phyloP scores from a whole-genome alignment of 2,888 invertebrate species.

The Gastracanthus pulcherrimus region DNA sequence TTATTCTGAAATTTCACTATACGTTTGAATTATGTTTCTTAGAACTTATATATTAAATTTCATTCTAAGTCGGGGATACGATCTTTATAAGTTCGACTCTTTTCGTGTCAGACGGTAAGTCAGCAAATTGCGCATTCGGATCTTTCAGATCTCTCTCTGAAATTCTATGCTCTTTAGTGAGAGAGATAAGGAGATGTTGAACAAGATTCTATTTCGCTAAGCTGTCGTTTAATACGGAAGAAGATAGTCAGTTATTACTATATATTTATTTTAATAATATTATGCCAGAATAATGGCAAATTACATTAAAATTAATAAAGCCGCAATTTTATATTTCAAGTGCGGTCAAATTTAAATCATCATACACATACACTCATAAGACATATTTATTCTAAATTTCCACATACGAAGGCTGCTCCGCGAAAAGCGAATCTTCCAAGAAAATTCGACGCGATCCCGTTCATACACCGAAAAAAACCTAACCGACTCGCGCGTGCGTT shows the following conservation, averaged over 20 bases:
- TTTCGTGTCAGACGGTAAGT: conserved; percentile 46
- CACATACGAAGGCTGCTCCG: neutral
- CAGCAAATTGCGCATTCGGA: conserved; percentile 49
- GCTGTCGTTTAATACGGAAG: neutral
- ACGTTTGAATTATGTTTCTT: neutral
- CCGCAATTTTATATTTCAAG: no score
- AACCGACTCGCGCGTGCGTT: neutral
- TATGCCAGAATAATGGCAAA: no score
- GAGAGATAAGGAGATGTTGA: conserved; percentile 42
- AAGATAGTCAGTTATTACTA: no score
- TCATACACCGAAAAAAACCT: neutral
- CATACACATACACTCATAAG: no score
- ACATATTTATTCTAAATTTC: neutral
- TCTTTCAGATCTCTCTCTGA: conserved; percentile 48
- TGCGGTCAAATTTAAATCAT: no score
- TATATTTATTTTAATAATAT: no score
- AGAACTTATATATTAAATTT: conserved; percentile 19
- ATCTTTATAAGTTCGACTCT: conserved; percentile 13
- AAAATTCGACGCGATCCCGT: neutral
- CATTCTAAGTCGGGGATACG: conserved; percentile 15
- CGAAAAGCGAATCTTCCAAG: neutral
- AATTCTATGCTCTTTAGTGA: conserved; percentile 28
- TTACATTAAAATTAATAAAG: no score
- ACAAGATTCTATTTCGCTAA: conserved; percentile 45
- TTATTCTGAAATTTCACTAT: neutral